Conservation (phyloP, 2,888 invertebrate species). For the Catocala nupta region DNA sequence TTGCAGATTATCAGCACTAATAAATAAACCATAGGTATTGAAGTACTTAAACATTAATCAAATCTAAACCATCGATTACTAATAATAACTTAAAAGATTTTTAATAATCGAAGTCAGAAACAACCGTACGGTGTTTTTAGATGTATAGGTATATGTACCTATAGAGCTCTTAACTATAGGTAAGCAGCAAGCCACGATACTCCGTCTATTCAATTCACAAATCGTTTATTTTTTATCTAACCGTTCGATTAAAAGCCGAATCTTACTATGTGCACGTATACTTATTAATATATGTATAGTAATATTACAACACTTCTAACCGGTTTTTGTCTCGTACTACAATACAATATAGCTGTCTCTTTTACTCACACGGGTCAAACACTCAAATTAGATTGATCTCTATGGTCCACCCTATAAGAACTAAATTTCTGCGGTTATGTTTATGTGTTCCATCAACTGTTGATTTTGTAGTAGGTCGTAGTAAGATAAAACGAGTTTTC, state of each 20-base stretch:
- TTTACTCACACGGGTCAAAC: slow-evolving; percentile 37
- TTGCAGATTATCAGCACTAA: too few species aligned
- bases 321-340: slow-evolving; percentile 61
- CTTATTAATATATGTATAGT: slow-evolving; percentile 39
- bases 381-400: slow-evolving; percentile 18
- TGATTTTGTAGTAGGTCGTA: slow-evolving; percentile 80
- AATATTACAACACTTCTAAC: slow-evolving; percentile 62
- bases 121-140: too few species aligned
- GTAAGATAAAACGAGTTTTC: slow-evolving; percentile 81
- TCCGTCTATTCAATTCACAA: not conserved
- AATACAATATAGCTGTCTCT: slow-evolving; percentile 54
- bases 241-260: slow-evolving; percentile 31
- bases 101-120: too few species aligned
- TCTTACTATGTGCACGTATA: slow-evolving; percentile 20
- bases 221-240: slow-evolving; percentile 14
- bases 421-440: slow-evolving; percentile 14
- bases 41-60: too few species aligned
- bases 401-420: slow-evolving; percentile 1
- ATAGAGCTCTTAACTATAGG: not conserved
- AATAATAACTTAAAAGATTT: too few species aligned
- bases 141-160: too few species aligned
- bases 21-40: too few species aligned
- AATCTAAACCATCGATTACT: too few species aligned
- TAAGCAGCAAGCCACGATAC: not conserved
- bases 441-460: slow-evolving; percentile 45